Evolutionary conservation across 2,797 vertebrate genomes (phyloP).

Genomic region (Anguilla megastoma): DNA sequence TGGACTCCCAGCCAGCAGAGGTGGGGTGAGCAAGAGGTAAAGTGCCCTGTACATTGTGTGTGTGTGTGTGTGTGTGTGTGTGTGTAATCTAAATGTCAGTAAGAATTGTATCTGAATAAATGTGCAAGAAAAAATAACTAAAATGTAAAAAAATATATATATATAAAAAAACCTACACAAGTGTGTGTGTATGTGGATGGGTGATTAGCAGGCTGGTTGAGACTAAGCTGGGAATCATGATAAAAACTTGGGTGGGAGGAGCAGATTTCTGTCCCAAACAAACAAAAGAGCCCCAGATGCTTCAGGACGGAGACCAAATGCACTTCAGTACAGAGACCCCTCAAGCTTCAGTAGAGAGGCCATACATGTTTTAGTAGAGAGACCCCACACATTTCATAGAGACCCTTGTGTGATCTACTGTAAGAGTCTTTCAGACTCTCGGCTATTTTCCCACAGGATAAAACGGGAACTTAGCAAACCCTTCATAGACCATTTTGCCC

Average conservation of each 20-base stretch:
- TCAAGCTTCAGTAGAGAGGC: not conserved
- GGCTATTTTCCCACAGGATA: not conserved
- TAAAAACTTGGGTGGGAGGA: not conserved
- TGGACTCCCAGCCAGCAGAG: constrained; percentile 66
- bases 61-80: not conserved
- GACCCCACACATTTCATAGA: not conserved
- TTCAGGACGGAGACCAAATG: not conserved
- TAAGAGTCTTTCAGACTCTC: not conserved
- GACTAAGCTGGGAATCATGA: not conserved
- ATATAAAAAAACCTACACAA: not conserved
- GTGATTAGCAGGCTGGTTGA: not conserved
- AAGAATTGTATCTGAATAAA: not conserved
- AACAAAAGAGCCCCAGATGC: not conserved
- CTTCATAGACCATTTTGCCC: no score
- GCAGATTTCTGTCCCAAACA: not conserved
- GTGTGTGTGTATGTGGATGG: not conserved
- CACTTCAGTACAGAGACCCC: not conserved
- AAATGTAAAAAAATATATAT: not conserved
- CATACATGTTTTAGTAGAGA: not conserved
- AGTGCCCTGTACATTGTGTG: constrained; percentile 38
- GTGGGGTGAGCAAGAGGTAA: constrained; percentile 66
- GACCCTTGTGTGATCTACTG: not conserved
- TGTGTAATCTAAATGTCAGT: not conserved
- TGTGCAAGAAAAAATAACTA: not conserved
- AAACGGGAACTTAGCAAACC: not conserved